These are phyloP conservation scores for Macroglossus sobrinus DNA, from an alignment of 2,113 vertebrate species.

Conservation along the genomic window DNA sequence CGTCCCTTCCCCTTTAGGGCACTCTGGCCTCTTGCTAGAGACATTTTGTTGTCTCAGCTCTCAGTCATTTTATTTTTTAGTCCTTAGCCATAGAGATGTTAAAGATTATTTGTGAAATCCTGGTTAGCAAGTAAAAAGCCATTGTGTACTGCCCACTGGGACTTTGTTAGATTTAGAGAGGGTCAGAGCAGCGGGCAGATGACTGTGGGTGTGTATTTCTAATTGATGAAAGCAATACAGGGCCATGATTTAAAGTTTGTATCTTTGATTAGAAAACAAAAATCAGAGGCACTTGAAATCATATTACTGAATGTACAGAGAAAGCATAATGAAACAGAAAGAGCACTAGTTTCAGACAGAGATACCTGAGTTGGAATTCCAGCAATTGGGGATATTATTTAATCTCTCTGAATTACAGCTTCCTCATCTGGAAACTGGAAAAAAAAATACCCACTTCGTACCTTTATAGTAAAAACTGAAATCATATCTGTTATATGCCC, in stretches of 20 bases:
- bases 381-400: background rate
- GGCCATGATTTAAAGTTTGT: background rate
- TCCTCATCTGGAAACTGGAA: background rate
- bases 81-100: background rate
- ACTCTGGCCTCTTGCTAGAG: background rate
- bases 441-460: background rate
- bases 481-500: background rate
- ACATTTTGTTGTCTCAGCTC: background rate
- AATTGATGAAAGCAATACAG: background rate
- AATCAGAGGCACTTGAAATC: constrained; percentile 34
- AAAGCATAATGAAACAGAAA: background rate
- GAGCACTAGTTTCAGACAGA: background rate
- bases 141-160: background rate
- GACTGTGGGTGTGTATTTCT: background rate
- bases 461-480: background rate
- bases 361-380: background rate
- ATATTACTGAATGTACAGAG: background rate
- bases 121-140: constrained; percentile 13
- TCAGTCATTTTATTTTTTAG: background rate
- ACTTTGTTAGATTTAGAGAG: constrained; percentile 1
- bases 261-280: background rate
- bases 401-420: background rate
- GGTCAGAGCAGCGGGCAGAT: background rate
- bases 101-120: background rate
- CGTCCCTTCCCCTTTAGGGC: background rate